A percentile compares a stretch with the other conserved stretches of the same genome.
These are phyloP conservation scores for Sciurus niger DNA, from an alignment of 2,113 vertebrate species.

Conservation along the genomic window DNA sequence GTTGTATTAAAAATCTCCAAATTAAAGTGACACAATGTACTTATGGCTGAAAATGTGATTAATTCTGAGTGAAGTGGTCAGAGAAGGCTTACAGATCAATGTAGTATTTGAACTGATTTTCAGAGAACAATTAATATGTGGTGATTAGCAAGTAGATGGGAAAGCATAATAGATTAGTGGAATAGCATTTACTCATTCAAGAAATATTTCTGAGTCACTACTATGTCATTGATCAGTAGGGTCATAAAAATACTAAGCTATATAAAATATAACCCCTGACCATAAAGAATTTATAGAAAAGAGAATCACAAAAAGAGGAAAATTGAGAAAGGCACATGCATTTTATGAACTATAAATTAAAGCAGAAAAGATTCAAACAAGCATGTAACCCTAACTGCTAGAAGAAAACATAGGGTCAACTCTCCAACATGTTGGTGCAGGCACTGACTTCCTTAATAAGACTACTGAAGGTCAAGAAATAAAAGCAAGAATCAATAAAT, in stretches of 20 bases:
- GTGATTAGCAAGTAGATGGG: not conserved
- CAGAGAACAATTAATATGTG: not conserved
- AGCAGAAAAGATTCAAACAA: not conserved
- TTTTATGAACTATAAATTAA: constrained; percentile 46
- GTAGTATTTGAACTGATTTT: not conserved
- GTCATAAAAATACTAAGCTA: not conserved
- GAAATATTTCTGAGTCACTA: not conserved
- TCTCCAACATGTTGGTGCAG: too few relatives aligned
- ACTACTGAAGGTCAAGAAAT: too few relatives aligned
- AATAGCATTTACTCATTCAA: not conserved
- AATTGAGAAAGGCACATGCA: not conserved
- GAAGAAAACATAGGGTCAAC: too few relatives aligned
- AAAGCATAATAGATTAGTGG: not conserved
- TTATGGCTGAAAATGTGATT: not conserved
- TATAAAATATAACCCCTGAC: not conserved
- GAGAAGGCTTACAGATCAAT: not conserved
- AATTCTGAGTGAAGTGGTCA: not conserved
- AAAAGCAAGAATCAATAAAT: too few relatives aligned
- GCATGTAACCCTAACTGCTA: too few relatives aligned
- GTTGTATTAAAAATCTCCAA: not conserved
- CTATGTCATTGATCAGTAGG: not conserved
- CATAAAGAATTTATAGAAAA: not conserved
- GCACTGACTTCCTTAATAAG: too few relatives aligned
- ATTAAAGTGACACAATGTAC: not conserved
- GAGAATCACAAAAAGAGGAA: not conserved